phyloP scores from a whole-genome alignment of 2,888 invertebrate genomes.

The Scrobipalpa costella region DNA sequence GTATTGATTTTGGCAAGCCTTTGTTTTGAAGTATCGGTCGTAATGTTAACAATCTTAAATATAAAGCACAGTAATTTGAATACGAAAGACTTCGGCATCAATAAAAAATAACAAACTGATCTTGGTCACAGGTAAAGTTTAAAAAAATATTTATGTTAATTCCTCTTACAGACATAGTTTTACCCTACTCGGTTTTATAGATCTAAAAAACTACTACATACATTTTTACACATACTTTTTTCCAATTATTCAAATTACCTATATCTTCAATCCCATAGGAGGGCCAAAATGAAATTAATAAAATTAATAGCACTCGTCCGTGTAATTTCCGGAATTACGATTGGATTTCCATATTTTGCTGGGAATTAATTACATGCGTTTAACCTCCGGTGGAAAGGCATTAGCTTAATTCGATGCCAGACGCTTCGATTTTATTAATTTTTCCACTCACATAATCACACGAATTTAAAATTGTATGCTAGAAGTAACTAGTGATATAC shows the following conservation, averaged over 20 bases:
- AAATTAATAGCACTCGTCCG: constrained; percentile 43
- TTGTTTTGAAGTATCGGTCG: background rate
- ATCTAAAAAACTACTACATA: too few relatives aligned
- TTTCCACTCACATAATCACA: constrained; percentile 48
- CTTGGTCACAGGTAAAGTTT: too few relatives aligned
- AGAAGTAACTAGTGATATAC: too few relatives aligned
- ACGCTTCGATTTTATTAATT: constrained; percentile 70
- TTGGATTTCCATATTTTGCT: constrained; percentile 60
- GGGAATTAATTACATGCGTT: constrained; percentile 62
- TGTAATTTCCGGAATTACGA: constrained; percentile 34
- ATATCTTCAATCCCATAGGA: background rate
- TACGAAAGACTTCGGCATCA: too few relatives aligned
- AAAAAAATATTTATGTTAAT: too few relatives aligned
- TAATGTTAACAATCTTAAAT: too few relatives aligned
- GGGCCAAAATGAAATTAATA: constrained; percentile 39
- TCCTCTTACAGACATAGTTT: too few relatives aligned
- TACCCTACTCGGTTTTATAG: too few relatives aligned
- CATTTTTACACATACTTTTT: background rate
- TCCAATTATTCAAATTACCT: constrained; percentile 1
- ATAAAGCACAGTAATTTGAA: too few relatives aligned
- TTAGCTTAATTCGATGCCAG: constrained; percentile 70
- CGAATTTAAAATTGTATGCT: constrained; percentile 29
- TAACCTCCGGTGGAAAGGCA: constrained; percentile 57
- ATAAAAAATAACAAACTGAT: too few relatives aligned
- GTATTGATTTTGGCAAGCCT: constrained; percentile 11